These are phyloP conservation scores for Myotis pilosus DNA, from an alignment of 2,797 vertebrate species.

Conservation along the genomic window DNA sequence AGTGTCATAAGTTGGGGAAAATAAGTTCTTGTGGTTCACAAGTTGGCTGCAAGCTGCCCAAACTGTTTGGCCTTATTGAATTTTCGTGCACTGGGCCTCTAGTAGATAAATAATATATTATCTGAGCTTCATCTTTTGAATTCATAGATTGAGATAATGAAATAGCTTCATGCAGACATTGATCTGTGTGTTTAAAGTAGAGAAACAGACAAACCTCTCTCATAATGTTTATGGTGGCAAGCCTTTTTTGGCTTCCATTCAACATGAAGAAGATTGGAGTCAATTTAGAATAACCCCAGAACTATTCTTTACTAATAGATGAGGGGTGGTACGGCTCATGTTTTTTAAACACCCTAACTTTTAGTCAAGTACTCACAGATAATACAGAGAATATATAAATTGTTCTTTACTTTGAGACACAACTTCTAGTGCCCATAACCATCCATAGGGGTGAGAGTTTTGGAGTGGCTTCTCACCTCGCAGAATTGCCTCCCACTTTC, in stretches of 20 bases:
- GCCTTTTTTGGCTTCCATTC: not conserved
- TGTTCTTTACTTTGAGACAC: not conserved
- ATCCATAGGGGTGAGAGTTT: not conserved
- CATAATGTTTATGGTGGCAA: not conserved
- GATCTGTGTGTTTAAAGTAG: not conserved
- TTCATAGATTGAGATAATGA: conserved; percentile 7
- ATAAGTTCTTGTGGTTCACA: too few relatives aligned
- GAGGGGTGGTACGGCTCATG: not conserved
- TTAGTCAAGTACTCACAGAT: not conserved
- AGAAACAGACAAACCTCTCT: not conserved
- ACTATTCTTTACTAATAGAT: not conserved
- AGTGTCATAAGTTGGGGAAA: too few relatives aligned
- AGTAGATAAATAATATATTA: conserved; percentile 12
- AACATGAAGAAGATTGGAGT: not conserved
- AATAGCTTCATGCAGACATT: conserved; percentile 12
- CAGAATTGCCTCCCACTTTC: not conserved
- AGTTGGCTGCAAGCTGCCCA: too few relatives aligned
- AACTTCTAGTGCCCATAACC: not conserved
- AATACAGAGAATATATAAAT: not conserved
- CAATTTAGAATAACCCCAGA: not conserved
- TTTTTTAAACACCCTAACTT: not conserved
- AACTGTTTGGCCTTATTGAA: too few relatives aligned
- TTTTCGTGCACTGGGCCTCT: not conserved
- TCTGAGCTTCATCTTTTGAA: not conserved
- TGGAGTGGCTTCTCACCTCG: not conserved